These are phyloP conservation scores for Cotesia typhae DNA, from an alignment of 1,140 invertebrate species.

Conservation along the genomic window DNA sequence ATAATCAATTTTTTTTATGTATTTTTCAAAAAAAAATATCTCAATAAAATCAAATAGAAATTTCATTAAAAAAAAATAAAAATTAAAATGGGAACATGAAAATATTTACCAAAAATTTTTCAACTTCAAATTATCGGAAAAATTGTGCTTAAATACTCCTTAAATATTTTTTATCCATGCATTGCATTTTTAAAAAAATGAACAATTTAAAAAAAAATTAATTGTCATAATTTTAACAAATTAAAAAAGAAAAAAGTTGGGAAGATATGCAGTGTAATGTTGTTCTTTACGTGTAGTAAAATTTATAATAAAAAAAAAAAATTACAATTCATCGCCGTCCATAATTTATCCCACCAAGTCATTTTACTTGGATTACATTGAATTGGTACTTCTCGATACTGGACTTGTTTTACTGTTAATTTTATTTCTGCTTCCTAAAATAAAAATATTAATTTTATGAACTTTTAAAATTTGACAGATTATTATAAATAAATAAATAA, in stretches of 20 bases:
- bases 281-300: not conserved
- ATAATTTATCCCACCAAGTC: conserved; percentile 32
- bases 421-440: conserved; percentile 53
- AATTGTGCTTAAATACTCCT: too few relatives aligned
- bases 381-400: conserved; percentile 43
- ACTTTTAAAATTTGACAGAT: conserved; percentile 8
- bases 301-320: conserved; percentile 3
- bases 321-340: conserved; percentile 24
- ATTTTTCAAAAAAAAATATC: too few relatives aligned
- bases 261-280: too few relatives aligned
- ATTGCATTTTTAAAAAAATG: too few relatives aligned
- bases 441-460: conserved; percentile 14
- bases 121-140: too few relatives aligned
- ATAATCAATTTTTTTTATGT: too few relatives aligned
- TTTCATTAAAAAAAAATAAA: too few relatives aligned
- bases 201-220: not conserved
- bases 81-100: too few relatives aligned
- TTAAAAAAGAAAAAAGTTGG: too few relatives aligned
- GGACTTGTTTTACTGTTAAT: conserved; percentile 41
- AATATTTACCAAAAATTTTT: too few relatives aligned
- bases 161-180: too few relatives aligned
- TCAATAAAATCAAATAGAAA: too few relatives aligned
- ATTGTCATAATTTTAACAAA: not conserved
- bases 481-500: conserved; percentile 15
- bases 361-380: conserved; percentile 49